Base-by-base conservation (phyloP, 2,888 invertebrate genomes). In the Octonoba sinensis region DNA sequence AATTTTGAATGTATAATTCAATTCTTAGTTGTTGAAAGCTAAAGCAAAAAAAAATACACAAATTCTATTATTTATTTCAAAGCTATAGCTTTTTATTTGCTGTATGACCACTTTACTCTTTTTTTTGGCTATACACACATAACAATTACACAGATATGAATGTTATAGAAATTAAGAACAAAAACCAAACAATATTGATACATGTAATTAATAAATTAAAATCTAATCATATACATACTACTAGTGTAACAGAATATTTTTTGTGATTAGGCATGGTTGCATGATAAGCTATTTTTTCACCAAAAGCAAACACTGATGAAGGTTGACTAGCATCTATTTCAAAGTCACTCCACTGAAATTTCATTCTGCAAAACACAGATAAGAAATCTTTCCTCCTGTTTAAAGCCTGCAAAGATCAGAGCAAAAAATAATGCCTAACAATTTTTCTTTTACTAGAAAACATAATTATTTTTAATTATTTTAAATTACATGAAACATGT, bases 301-400 rank as follows among this genome's bases (percentile, higher is more conserved):
- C 82, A 72, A 82, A 82, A 36, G 82, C 76, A 76, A 76, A 82
- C 15, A 82, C 67, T 47, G 71, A 62, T 18, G 76, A 73, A 36
- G 75, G 82, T 62, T 76, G 66, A 27, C 65, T 64, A 15, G 62
- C 20, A 67, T 82, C 82, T 12, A 82, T 73, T 71, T 75, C 76
- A 62, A 82, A 82, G 51, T 82, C 76, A n/a, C 60, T n/a, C 82
- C 82, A 82, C 12, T 76, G 75, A 57, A 82, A 75, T 44, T 64
- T 44, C 2, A 75, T 18, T 56, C 65, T 70, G 15, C 62, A 60
- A 4, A 81, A 27, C 20, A 57, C 47, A 0, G 73, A 20, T 64
- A 54, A 44, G 15, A 36, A 64, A 16, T 27, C 27, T 47, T 81
- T 81, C 44, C 79, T 44, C 74, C 64, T 81, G 57, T 81, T 81